Conservation (phyloP, 2,888 invertebrate genomes). For the Psylliodes chrysocephalus region DNA sequence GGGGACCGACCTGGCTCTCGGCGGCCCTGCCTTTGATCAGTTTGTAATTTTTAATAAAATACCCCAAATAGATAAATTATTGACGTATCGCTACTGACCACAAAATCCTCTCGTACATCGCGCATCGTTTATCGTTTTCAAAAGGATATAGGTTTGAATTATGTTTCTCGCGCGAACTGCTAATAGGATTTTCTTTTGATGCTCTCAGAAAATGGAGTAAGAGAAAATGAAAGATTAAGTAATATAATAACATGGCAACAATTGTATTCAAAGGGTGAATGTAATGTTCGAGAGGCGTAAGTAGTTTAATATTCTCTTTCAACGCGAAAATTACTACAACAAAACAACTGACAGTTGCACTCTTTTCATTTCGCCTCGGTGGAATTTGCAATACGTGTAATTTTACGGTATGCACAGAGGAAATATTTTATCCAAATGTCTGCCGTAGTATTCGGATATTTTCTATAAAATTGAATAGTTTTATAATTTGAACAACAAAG, state of each 20-base stretch:
- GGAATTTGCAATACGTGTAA: conserved; percentile 4
- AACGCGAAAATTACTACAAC: conserved; percentile 9
- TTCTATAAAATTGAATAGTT: background rate
- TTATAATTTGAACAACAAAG: no score
- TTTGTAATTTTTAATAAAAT: no score
- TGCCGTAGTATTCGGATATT: background rate
- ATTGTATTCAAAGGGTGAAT: conserved; percentile 2
- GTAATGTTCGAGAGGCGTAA: conserved; percentile 11
- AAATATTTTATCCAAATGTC: conserved; percentile 1
- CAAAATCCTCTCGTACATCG: no score
- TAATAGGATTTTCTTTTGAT: conserved; percentile 10
- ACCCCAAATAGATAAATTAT: no score
- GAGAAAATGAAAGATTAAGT: conserved; percentile 15
- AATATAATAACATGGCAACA: conserved; percentile 7
- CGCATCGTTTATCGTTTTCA: no score
- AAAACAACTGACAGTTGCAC: conserved; percentile 6
- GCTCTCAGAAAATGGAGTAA: conserved; percentile 1
- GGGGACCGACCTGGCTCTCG: no score
- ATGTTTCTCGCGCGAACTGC: background rate
- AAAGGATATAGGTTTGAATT: background rate
- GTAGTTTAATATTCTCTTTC: conserved; percentile 21
- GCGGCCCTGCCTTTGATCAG: no score
- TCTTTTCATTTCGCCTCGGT: background rate
- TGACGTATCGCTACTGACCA: no score
- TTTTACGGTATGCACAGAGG: background rate